Conservation (phyloP, 2,888 invertebrate genomes). For the Cosmorhoe ocellata region DNA sequence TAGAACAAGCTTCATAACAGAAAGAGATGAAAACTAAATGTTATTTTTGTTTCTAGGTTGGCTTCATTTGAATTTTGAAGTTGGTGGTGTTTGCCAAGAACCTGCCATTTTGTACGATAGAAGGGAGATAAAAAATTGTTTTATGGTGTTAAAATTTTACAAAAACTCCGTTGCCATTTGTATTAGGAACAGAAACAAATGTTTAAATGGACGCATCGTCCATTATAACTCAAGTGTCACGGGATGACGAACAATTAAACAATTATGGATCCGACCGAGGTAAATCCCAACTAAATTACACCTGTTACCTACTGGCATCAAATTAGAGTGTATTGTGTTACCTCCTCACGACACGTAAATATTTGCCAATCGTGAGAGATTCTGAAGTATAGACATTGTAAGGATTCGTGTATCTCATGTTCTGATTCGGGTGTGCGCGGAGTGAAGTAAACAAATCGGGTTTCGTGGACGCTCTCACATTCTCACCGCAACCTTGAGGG, state of each 20-base stretch:
- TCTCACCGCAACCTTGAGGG: conserved; percentile 72
- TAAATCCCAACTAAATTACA: conserved; percentile 84
- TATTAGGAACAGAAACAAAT: conserved; percentile 79
- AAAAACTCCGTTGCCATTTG: conserved; percentile 77
- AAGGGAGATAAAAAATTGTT: conserved; percentile 83
- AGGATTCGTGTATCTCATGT: conserved; percentile 45
- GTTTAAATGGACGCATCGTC: conserved; percentile 97
- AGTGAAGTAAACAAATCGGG: conserved; percentile 74
- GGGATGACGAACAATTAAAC: conserved; percentile 98
- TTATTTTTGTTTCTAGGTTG: conserved; percentile 55
- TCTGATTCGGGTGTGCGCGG: conserved; percentile 44
- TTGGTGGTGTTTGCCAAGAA: conserved; percentile 73
- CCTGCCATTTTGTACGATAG: conserved; percentile 83
- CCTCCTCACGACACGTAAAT: conserved; percentile 66
- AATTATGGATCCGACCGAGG: conserved; percentile 96
- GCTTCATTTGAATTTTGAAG: conserved; percentile 61
- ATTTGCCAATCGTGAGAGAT: conserved; percentile 60
- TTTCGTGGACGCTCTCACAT: conserved; percentile 66
- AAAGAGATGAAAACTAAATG: conserved; percentile 46
- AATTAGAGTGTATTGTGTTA: conserved; percentile 80
- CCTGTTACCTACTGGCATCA: conserved; percentile 79
- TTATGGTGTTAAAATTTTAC: conserved; percentile 81
- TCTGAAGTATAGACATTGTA: conserved; percentile 48
- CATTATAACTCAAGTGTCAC: conserved; percentile 99
- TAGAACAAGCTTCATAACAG: neutral